Evolutionary conservation across 2,113 vertebrate genomes (phyloP), one percentile per base, ranked within the genome.

Genomic region (Austrofundulus limnaeus): DNA sequence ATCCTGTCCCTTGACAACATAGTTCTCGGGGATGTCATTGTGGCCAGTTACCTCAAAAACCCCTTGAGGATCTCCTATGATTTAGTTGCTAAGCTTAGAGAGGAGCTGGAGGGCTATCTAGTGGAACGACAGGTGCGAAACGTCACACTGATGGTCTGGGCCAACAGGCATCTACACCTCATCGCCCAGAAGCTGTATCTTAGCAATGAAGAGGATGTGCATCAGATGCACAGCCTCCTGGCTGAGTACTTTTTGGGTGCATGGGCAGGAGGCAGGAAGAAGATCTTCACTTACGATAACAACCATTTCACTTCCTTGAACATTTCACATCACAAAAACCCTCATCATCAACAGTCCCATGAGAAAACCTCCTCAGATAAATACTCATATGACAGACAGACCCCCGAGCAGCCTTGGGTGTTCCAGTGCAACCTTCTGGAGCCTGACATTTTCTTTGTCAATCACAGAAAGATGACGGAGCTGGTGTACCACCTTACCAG

Each of bases 401-500:
- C 94, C 5, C 96, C 97, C 0, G 96, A 98, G 61, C 97, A 99
- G 88, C 97, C 97, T 16, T 99, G 97, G 97, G 96, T 98, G 60
- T 99, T 99, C 76, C 97, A 99, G 78, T 99, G 97, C 67, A 98
- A 98, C 66, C 93, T 96, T 0, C 47, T 99, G 66, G 97, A 99
- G 79, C 96, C 97, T 1, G 96, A 98, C 70, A 98, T 98, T 75
- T 98, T 99, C 83, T 99, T 99, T 61, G 94, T 99, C 75, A 99
- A 99, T 73, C 97, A 98, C 80, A 92, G 97, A 79, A 99, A 99
- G 90, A 98, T 98, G 96, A 97, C 93, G 11, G 97, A 99, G 85
- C 92, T 99, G 60, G 88, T 97, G 57, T 91, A 95, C 84, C 97
- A 99, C 80, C 88, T 99, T 64, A 98, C 95, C 1, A 92, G 93